Conservation (phyloP, 2,888 invertebrate genomes). For the Phengaris alcon region DNA sequence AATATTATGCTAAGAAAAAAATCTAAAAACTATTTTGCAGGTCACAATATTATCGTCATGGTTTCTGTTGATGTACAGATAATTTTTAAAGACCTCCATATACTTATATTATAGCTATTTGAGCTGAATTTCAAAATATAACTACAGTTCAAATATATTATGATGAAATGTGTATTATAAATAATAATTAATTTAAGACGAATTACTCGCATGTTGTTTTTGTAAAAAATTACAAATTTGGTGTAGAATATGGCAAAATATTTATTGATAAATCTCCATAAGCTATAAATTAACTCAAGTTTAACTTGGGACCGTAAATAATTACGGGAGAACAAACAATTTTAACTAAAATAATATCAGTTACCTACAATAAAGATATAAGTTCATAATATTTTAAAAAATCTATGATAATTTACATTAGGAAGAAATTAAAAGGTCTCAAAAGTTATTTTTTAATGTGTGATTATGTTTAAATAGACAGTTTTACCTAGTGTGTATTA, state of each 20-base stretch:
- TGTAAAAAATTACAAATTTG: not conserved
- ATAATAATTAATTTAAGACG: slow-evolving; percentile 17
- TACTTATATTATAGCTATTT: slow-evolving; percentile 1
- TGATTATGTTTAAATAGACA: not conserved
- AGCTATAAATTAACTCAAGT: slow-evolving; percentile 30
- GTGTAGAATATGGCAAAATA: slow-evolving; percentile 15
- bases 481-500: slow-evolving; percentile 13
- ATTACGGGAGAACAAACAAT: slow-evolving; percentile 28
- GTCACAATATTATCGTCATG: not conserved
- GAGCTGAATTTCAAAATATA: not conserved
- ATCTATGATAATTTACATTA: not conserved
- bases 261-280: slow-evolving; percentile 11
- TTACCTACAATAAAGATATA: slow-evolving; percentile 7
- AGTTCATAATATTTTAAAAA: not conserved
- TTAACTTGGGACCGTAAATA: slow-evolving; percentile 31
- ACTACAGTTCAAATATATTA: slow-evolving; percentile 16
- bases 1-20: not conserved
- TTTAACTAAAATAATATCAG: slow-evolving; percentile 9
- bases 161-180: slow-evolving; percentile 19
- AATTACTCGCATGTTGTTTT: slow-evolving; percentile 19
- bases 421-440: not conserved
- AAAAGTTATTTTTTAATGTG: not conserved
- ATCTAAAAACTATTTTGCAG: not conserved
- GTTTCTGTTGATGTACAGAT: not conserved
- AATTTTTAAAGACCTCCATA: not conserved